Evolutionary conservation across 2,113 vertebrate species (phyloP), one percentile per base, ranked within the genome.

Genomic region (Saiga tatarica): DNA sequence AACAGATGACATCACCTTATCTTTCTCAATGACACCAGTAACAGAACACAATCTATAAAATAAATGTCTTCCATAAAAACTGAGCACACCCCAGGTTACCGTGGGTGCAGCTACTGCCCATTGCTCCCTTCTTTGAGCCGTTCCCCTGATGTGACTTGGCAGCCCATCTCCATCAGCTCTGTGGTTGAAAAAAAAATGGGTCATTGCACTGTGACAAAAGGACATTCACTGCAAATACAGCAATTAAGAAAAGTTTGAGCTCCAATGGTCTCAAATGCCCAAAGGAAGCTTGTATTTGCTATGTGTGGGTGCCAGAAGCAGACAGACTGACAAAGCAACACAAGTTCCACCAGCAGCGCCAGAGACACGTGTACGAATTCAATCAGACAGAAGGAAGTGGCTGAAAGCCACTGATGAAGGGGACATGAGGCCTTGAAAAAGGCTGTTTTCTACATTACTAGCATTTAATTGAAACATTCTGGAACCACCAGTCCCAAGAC

Each of bases 161-260:
- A 36, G 11, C 30, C 62, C 85, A 26, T 76, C 89, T 88, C 94
- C 91, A 95, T 93, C 84, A 96, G 94, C 74, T 87, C 85, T 62
- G 78, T 76, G 96, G 94, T 1, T 82, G 55, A 92, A 78, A 91
- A 91, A 93, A 97, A 98, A 98, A 98, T 71, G 96, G 87, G 97
- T 93, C 15, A 2, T 53, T 97, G 89, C 90, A 57, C 42, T 1
- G 23, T n/a, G 89, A 96, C 62, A 97, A 92, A 84, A 93, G 47
- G 93, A 97, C 94, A 76, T 71, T 96, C 62, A 7, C 50, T 92
- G 67, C 95, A 96, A 62, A 42, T 5, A 47, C 90, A 28, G 10
- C 83, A 91, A 87, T 88, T 88, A 97, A 92, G 94, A 89, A 45
- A 92, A 85, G 0, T 0, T 47, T 74, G 88, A 96, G 95, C 45